Evolutionary conservation across 2,797 vertebrate species (phyloP), one percentile per base, ranked within the genome.

Genomic region (Eutrigla gurnardus): DNA sequence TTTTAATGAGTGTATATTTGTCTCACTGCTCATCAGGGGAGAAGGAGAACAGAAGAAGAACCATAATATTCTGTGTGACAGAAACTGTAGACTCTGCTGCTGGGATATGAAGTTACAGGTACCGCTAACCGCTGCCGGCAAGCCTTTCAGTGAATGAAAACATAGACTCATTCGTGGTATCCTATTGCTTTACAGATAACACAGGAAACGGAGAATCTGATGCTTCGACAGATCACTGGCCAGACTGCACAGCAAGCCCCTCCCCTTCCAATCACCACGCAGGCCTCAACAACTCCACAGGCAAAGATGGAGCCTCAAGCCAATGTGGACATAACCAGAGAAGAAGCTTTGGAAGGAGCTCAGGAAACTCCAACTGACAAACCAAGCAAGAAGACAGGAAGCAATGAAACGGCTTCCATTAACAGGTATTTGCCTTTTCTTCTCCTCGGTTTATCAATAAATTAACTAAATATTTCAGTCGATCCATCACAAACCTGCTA

Each of bases 51-150:
- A 39, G 7, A 93, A 90, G 73, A 94, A 93, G 77, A 62, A 62
- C 0, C 67, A 86, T 0, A 92, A 89, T 18, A 0, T 92, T 37
- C 40, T 95, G 70, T 95, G 94, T 77, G 87, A 95, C 70, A 93
- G 40, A 77, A 92, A 81, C 62, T 96, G 95, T 66, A 88, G 36
- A 78, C 77, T 95, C 52, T 94, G 94, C 85, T 96, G 95, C 75
- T 96, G 95, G 95, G 94, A 96, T 77, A 82, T 94, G 85, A 94
- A 92, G 73, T 50, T 93, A 64, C 86, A 91, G 88, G 93, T 93
- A 79, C 36, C 45, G 35, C n/a, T 32, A 57, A 75, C 39, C 54
- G 13, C n/a, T 13, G 64, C 25, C 10, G 9, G 65, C 15, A 50
- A 52, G 17, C 10, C 6, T 61, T 42, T 45, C 3, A 65, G 8